Percentiles rank a stretch among this genome's conserved stretches.
Evolutionary conservation across 1,140 invertebrate species (phyloP).

Genomic region (Antheraea pernyi): DNA sequence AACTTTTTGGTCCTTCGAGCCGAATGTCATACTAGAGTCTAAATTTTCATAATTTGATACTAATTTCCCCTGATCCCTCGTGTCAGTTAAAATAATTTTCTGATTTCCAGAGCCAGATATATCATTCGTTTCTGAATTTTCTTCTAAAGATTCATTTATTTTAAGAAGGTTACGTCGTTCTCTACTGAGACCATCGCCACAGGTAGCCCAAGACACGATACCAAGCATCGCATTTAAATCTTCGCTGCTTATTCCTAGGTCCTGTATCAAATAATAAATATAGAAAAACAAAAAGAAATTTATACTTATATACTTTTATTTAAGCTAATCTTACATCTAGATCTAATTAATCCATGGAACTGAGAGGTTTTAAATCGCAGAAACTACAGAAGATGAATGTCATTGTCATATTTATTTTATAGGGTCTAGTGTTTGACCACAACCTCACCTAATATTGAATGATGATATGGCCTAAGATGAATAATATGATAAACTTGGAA

Average conservation of each 20-base stretch:
- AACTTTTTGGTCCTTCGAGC: not conserved
- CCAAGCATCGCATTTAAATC: constrained; percentile 89
- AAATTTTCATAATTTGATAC: not conserved
- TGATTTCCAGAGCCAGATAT: not conserved
- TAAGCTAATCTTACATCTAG: too few species aligned
- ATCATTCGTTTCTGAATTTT: not conserved
- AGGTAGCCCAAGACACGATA: constrained; percentile 91
- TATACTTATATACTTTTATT: too few species aligned
- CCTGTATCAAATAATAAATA: constrained; percentile 32
- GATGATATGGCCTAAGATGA: too few species aligned
- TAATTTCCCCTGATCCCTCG: not conserved
- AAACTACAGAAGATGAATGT: too few species aligned
- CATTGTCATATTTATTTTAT: too few species aligned
- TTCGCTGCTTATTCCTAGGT: constrained; percentile 79
- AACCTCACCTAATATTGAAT: too few species aligned
- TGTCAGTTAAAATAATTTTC: not conserved
- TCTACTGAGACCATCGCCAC: constrained; percentile 81
- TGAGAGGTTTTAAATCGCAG: too few species aligned
- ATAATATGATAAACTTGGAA: too few species aligned
- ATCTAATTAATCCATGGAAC: too few species aligned
- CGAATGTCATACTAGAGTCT: not conserved
- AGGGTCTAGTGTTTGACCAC: too few species aligned
- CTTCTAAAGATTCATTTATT: not conserved
- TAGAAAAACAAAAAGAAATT: too few species aligned
- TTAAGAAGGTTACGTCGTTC: constrained; percentile 38